Conservation (phyloP, 1,140 invertebrate species). For the Drosophila lacertosa region DNA sequence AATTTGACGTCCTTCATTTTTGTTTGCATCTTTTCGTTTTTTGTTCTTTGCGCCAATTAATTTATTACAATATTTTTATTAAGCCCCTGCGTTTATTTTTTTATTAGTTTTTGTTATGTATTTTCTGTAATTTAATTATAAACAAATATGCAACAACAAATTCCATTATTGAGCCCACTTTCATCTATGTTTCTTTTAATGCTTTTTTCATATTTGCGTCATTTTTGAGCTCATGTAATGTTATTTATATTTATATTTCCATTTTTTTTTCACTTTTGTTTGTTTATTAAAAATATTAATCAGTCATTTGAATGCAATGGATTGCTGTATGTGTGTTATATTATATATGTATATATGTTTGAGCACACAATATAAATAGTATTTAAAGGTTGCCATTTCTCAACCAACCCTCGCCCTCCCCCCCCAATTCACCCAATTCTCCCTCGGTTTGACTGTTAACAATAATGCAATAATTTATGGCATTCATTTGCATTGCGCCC, state of each 20-base stretch:
- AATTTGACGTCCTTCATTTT: conserved; percentile 39
- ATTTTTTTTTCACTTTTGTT: conserved; percentile 42
- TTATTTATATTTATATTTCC: conserved; percentile 27
- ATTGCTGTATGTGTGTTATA: conserved; percentile 53
- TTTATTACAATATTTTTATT: conserved; percentile 77
- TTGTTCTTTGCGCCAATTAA: conserved; percentile 75
- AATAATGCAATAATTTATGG: conserved; percentile 76
- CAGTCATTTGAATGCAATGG: conserved; percentile 83
- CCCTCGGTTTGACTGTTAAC: conserved; percentile 64
- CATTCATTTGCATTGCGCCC: conserved; percentile 62
- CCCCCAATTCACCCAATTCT: background rate
- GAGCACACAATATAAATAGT: conserved; percentile 29
- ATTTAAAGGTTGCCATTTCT: conserved; percentile 37
- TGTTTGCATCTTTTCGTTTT: conserved; percentile 3
- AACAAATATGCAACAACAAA: conserved; percentile 75
- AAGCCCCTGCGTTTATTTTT: conserved; percentile 12
- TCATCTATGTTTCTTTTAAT: conserved; percentile 36
- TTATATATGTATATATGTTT: conserved; percentile 22
- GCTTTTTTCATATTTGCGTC: conserved; percentile 4
- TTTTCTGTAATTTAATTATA: conserved; percentile 77
- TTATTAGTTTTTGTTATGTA: conserved; percentile 18
- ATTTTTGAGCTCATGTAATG: conserved; percentile 41
- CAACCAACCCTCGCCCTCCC: no score
- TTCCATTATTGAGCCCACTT: conserved; percentile 51
- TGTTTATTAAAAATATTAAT: conserved; percentile 83